Base-by-base conservation (phyloP, 2,113 vertebrate genomes). In the Phalacrocorax brasilianus region DNA sequence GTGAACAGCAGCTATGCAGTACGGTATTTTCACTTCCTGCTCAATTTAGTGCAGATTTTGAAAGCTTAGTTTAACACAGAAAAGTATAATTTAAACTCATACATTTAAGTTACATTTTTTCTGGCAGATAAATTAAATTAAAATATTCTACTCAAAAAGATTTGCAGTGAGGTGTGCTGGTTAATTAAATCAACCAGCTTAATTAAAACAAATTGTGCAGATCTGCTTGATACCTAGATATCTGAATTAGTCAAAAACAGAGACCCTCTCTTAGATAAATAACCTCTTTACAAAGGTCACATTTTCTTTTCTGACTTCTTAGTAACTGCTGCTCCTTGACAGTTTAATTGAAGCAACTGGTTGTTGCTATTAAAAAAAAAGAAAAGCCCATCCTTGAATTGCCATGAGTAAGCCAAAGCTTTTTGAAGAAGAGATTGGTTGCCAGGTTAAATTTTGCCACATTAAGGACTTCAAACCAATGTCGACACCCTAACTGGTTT, bases 401-500 rank as follows among this genome's bases (percentile, higher is more conserved):
- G 49, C 33, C 28, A 84, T 47, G 80, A 96, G 70, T 84, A 89
- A 86, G 70, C 4, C 14, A 70, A 87, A 70, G 40, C 21, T 84
- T 91, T 86, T 47, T 50, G 75, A 91, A 89, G 61, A 72, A 35
- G 32, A 77, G 52, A 76, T 38, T 70, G 32, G 55, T 62, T 74
- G 76, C 55, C 85, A 83, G 42, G 70, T 91, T 74, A 77, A 55
- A 77, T 88, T 85, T 77, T 88, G 75, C 82, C 92, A 92, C 88
- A 91, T 85, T 30, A 83, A 83, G 47, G 75, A 58, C 58, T 95
- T 91, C 73, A 87, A 74, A 89, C 59, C 61, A 63, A 26, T 15
- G 30, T 84, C 76, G 84, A 81, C 50, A 91, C 65, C 63, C 55
- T 63, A 91, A 88, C 86, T 63, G 52, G 65, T 63, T 91, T 93